Evolutionary conservation across 2,113 vertebrate species (phyloP), one percentile per base, ranked within the genome.

Genomic region (Vanacampus margaritifer): DNA sequence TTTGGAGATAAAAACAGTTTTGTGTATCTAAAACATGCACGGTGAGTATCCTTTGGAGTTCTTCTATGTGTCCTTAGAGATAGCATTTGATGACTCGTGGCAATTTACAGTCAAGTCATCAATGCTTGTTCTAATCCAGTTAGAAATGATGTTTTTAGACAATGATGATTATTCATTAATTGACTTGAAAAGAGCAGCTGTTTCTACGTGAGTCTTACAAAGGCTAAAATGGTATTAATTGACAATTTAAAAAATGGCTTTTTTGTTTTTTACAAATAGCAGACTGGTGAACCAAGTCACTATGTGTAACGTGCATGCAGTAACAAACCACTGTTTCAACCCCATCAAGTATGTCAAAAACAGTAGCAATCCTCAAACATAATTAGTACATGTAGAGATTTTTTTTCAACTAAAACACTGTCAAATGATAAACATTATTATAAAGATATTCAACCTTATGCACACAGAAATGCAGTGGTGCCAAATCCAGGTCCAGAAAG

Each of bases 211-310:
- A 65, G 51, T 43, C 65, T 79, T 68, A 82, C 77, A 72, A 89
- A 90, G 86, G 88, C 88, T 90, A 80, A 89, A 81, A 88, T 86
- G 85, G 85, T 76, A 69, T 86, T 86, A n/a, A 81, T 85, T 79
- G 84, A 85, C 86, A 89, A 79, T 75, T 76, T 32, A 32, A 65
- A 6, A 41, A 45, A 45, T 45, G 43, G 70, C 24, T 58, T 19
- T 21, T 60, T 9, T 5, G 24, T 53, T 23, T 23, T n/a, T n/a
- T n/a, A n/a, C 46, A 50, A 53, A 53, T 17, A 53, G 16, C 32
- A 36, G 48, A 51, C 35, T 35, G n/a, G n/a, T 23, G 79, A 86
- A 78, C 76, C 83, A 67, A 50, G 2, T 23, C 74, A 64, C 71
- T 75, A 37, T 1, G 9, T 64, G 79, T 70, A 57, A 32, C 54